phyloP scores from a whole-genome alignment of 2,888 invertebrate genomes.

The Phymatocera aterrima region DNA sequence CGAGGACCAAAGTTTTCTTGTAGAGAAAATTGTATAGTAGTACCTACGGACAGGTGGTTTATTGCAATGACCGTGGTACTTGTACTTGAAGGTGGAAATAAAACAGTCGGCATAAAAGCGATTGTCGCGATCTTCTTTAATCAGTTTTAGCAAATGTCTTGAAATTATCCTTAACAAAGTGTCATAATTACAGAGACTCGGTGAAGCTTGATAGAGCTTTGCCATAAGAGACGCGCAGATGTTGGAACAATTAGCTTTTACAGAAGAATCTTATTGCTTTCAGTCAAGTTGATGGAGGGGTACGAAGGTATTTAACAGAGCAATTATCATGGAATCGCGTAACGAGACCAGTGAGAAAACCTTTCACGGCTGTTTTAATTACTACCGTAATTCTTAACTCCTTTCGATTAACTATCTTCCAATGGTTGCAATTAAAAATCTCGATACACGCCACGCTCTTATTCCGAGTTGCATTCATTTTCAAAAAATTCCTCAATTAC shows the following conservation, averaged over 20 bases:
- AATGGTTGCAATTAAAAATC: constrained; percentile 1
- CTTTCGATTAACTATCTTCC: constrained; percentile 5
- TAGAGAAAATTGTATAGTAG: neutral
- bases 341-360: constrained; percentile 48
- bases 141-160: neutral
- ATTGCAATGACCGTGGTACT: neutral
- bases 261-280: constrained; percentile 14
- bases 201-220: neutral
- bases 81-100: neutral
- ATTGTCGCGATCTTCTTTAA: neutral
- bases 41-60: neutral
- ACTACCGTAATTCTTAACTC: constrained; percentile 42
- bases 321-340: constrained; percentile 59
- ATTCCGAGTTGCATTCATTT: neutral
- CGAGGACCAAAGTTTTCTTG: neutral
- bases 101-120: neutral
- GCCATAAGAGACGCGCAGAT: neutral
- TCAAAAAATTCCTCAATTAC: neutral
- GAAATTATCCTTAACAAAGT: constrained; percentile 3
- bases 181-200: constrained; percentile 15
- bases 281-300: constrained; percentile 4
- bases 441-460: neutral
- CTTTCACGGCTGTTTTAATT: constrained; percentile 57
- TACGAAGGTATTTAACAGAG: constrained; percentile 50
- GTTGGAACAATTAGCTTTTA: neutral